Evolutionary conservation across 2,888 invertebrate genomes (phyloP).

Genomic region (Dicycla oo): DNA sequence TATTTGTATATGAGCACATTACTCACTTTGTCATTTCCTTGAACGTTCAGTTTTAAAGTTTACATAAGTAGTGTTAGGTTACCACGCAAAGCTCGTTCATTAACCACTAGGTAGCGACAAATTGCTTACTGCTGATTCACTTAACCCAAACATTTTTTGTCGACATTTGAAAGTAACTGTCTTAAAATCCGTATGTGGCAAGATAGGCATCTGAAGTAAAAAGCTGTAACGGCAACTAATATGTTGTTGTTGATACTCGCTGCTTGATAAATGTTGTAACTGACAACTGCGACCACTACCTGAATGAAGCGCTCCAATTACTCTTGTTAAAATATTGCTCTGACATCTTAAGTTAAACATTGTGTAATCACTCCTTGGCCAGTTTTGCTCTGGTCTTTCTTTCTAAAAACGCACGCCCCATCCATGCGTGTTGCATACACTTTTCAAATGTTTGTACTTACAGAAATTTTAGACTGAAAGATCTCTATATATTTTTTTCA

Average conservation of each 20-base stretch:
- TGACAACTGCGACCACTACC: slow-evolving; percentile 80
- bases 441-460: no score
- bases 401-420: no score
- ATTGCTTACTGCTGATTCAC: slow-evolving; percentile 53
- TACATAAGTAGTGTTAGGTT: slow-evolving; percentile 26
- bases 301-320: slow-evolving; percentile 72
- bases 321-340: slow-evolving; percentile 66
- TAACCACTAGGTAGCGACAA: slow-evolving; percentile 32
- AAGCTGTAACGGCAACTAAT: slow-evolving; percentile 77
- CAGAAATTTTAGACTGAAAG: no score
- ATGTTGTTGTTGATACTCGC: slow-evolving; percentile 76
- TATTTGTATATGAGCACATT: slow-evolving; percentile 39
- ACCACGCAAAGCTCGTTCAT: slow-evolving; percentile 36
- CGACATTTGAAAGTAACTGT: slow-evolving; percentile 67
- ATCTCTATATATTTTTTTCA: neutral
- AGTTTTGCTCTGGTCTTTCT: slow-evolving; percentile 5
- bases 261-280: slow-evolving; percentile 76
- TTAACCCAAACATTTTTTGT: slow-evolving; percentile 49
- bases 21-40: slow-evolving; percentile 33
- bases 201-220: slow-evolving; percentile 79
- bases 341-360: slow-evolving; percentile 62
- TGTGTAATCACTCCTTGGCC: slow-evolving; percentile 38
- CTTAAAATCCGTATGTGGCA: slow-evolving; percentile 72
- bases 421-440: no score
- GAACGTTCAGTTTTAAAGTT: slow-evolving; percentile 26